These are phyloP conservation scores for Cardiocondyla obscurior DNA, from an alignment of 1,140 invertebrate genomes.

Conservation along the genomic window DNA sequence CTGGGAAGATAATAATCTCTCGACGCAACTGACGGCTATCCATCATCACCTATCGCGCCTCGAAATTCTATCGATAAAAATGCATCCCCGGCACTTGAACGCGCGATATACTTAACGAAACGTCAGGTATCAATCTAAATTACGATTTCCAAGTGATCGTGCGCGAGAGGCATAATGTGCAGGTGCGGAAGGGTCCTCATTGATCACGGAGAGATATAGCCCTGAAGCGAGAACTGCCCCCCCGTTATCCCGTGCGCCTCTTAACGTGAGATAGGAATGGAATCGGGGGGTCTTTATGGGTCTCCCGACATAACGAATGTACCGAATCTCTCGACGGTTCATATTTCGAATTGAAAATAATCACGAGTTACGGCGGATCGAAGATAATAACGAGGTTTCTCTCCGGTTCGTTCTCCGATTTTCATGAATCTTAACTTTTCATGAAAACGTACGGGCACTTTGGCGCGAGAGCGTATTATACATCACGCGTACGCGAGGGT, in stretches of 20 bases:
- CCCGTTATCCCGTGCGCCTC: not conserved
- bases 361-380: not conserved
- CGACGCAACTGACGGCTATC: constrained; percentile 31
- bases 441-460: not conserved
- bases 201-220: constrained; percentile 44
- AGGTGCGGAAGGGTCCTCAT: constrained; percentile 24
- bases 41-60: constrained; percentile 57
- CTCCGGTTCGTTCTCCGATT: not conserved
- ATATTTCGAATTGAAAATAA: not conserved
- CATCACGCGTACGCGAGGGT: not conserved
- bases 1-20: constrained; percentile 57
- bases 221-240: constrained; percentile 18
- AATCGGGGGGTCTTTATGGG: not conserved
- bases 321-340: not conserved
- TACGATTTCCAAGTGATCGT: constrained; percentile 47
- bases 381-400: not conserved
- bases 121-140: constrained; percentile 61
- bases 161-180: constrained; percentile 22
- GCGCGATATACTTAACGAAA: constrained; percentile 56
- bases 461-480: not conserved
- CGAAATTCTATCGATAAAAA: constrained; percentile 62
- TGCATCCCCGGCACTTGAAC: constrained; percentile 39
- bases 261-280: not conserved
- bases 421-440: not conserved
- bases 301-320: not conserved